phyloP scores from a whole-genome alignment of 2,797 vertebrate genomes.

The Pipistrellus nathusii region DNA sequence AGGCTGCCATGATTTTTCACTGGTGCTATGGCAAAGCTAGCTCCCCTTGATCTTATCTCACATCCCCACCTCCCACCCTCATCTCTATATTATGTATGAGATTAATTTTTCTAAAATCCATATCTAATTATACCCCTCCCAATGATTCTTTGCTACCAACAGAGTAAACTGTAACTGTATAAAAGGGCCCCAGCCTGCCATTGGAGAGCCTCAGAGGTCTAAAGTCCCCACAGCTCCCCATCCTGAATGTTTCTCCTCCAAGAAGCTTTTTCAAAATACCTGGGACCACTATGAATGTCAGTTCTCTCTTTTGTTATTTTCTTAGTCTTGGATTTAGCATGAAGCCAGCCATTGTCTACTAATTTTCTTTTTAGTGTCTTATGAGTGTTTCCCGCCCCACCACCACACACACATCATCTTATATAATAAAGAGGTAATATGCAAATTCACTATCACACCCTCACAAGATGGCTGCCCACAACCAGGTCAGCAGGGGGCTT shows the following conservation, averaged over 20 bases:
- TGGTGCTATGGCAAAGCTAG: background rate
- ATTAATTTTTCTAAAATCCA: slow-evolving; percentile 6
- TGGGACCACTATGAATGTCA: background rate
- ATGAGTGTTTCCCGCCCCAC: background rate
- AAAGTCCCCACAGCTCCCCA: background rate
- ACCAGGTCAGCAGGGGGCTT: too few species aligned
- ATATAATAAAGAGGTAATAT: too few species aligned
- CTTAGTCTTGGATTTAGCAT: background rate
- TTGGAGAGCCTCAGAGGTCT: background rate
- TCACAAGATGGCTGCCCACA: too few species aligned
- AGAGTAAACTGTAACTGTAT: background rate
- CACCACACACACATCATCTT: too few species aligned
- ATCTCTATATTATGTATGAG: background rate
- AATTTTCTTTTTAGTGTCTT: background rate
- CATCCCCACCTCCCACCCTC: background rate
- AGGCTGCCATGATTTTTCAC: background rate
- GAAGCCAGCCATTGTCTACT: background rate
- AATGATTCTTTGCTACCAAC: background rate
- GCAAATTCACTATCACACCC: too few species aligned
- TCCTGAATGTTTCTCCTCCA: background rate
- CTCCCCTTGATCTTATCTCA: too few species aligned
- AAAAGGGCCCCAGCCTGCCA: background rate
- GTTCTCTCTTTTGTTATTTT: background rate
- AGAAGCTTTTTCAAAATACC: background rate
- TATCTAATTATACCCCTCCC: background rate